Base-by-base conservation (phyloP, 2,888 invertebrate species). In the Galerucella calmariensis region DNA sequence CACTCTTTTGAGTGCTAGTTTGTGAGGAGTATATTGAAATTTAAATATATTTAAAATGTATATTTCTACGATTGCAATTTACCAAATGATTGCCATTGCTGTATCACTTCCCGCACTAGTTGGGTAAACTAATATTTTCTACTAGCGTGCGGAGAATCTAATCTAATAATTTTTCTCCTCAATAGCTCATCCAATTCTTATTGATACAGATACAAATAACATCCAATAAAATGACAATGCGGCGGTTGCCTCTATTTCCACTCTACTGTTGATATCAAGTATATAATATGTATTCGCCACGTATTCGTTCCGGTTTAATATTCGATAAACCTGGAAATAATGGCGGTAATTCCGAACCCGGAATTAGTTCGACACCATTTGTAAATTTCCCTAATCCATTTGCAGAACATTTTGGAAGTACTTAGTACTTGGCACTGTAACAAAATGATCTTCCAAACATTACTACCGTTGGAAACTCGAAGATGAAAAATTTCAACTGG, bases 361-460 rank as follows among this genome's bases (percentile, higher is more conserved):
- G 72, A 66, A 72, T 48, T 66, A 27, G 72, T 44, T 66, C 66
- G 51, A 72, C 59, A 48, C 66, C 59, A 70, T 67, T 72, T 72
- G 66, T 72, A 72, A 72, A 72, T 72, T 66, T 59, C 48, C 72
- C 67, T 67, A 72, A 72, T 72, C 72, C 72, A 72, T 66, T 66
- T 67, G 46, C 48, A 66, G 66, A 66, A 72, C 67, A 72, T 66
- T 67, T 72, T 70, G 70, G 63, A 70, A 70, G 70, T 63, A 63
- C 44, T 53, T 70, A 62, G 41, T 27, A 63, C 53, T 70, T 72
- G 72, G 66, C 58, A 66, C 58, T 58, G 66, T 44, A 66, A 71
- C 71, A 71, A 71, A 71, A 65, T 71, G 44, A 41, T 72, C 6
- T 58, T 59, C 51, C 59, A 72, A 58, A 51, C 63, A 53, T 41